Evolutionary conservation across 64 coral and sea anemone species (phyloP), one percentile per base, ranked within the genome.

Genomic region (Montipora foliosa): DNA sequence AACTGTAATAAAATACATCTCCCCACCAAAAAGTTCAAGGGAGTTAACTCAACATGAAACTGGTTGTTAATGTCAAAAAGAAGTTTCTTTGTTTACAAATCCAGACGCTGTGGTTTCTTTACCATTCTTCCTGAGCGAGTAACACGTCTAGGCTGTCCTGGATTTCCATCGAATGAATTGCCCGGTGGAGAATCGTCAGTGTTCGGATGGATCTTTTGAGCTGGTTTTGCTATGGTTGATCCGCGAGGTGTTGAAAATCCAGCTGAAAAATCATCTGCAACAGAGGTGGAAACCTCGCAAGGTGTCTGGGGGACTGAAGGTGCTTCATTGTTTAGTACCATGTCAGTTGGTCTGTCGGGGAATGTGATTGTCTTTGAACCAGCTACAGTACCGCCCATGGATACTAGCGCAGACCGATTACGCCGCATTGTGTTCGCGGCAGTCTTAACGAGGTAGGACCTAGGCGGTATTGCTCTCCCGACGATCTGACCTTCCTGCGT

Each of bases 401-500:
- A 5, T 4, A 68, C 74, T 15, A 87, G 5, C 14, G 91, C 82
- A 76, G 74, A 87, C 9, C 82, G 29, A 20, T 93, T 93, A 1
- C 80, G 21, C 6, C 70, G 8, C 16, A 93, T 2, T 13, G 76
- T 87, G 7, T 51, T 13, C 44, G 49, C 79, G 16, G 87, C 74
- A 10, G 85, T 94, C 44, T 70, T 81, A 45, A 82, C 84, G 9
- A 89, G 24, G 19, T 81, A 89, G 22, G 85, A 74, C 16, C 49
- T 49, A 5, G 85, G 92, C 16, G 80, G 55, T 15, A 74, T 17
- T 10, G 92, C 81, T 4, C 13, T 6, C 13, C n/a, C 47, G 2
- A 82, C 6, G 6, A 89, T 49, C 25, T 67, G 16, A 13, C 47
- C 85, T 19, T 55, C 5, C 1, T 10, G 47, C 37, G 15, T 21